Evolutionary conservation across 1,140 invertebrate genomes (phyloP), one percentile per base, ranked within the genome.

Genomic region (Hydropsyche tenuis): DNA sequence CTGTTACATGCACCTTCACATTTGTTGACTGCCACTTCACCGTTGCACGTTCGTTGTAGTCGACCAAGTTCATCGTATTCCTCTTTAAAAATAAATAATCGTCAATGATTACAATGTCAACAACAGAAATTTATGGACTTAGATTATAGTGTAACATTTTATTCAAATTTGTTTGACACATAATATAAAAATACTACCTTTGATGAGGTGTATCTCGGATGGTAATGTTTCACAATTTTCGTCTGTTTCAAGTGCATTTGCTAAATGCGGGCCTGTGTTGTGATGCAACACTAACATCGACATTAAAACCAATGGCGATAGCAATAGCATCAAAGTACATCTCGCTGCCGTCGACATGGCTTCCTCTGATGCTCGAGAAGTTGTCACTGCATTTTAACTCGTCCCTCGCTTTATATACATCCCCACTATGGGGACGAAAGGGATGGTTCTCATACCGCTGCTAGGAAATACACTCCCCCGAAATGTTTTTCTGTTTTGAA

Each of bases 1-100:
- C 95, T 96, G 76, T 88, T 91, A 79, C 95, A 97, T 73, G 91
- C 90, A 27, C 95, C 95, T 84, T 97, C 94, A 79, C 94, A 95
- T 84, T 96, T 96, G 79, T 92, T 95, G 0, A 94, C 92, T 22
- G 87, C 89, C 16, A 96, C 87, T 81, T 95, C 94, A 12, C 92
- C 94, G 81, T 93, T 94, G 80, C 95, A 97, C 5, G 92, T 94
- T 80, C 94, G 86, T 77, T 91, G 87, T 77, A 96, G 84, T 73
- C 90, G 83, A 22, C 93, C 94, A 80, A 90, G 83, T 74, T 95
- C 93, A 77, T 94, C 92, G 78, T 92, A 96, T 81, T 96, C 94
- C 85, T 97, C 95, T 94, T 81, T 46, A 86, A 82, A 25, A 25
- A 18, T 3, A 53, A 11, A 3, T 20, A 53, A 53, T n/a, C n/a